Percentiles rank a stretch among this genome's conserved stretches.
Evolutionary conservation across 2,888 invertebrate species (phyloP).

Genomic region (Polydrusus tereticollis): DNA sequence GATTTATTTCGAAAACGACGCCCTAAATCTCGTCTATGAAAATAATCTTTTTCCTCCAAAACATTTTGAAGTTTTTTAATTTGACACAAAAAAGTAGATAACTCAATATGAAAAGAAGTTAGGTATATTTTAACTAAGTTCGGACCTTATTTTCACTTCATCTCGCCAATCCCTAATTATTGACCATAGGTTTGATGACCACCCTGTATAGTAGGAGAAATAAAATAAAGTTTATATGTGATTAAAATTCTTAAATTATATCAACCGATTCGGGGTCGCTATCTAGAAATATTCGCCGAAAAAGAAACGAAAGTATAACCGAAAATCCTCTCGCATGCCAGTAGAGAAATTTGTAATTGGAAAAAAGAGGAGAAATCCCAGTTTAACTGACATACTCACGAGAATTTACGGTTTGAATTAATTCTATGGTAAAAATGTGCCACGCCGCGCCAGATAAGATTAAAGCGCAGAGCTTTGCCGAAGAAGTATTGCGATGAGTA

Average conservation of each 20-base stretch:
- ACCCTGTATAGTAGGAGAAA: background rate
- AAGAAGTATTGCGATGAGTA: constrained; percentile 24
- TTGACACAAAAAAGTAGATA: no score
- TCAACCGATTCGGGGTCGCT: background rate
- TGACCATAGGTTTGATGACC: no score
- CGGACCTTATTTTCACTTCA: no score
- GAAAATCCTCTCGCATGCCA: constrained; percentile 19
- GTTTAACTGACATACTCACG: constrained; percentile 32
- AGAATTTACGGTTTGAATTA: constrained; percentile 31
- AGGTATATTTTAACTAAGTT: no score
- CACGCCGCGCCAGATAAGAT: constrained; percentile 19
- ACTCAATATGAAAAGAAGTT: no score
- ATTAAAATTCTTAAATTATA: constrained; percentile 3
- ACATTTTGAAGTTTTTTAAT: no score
- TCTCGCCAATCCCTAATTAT: no score
- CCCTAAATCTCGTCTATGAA: no score
- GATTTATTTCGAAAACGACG: no score
- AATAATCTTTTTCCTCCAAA: no score
- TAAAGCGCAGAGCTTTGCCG: constrained; percentile 19
- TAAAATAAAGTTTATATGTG: background rate
- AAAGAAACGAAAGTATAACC: constrained; percentile 22
- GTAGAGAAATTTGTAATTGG: constrained; percentile 31
- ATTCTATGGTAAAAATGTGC: constrained; percentile 33
- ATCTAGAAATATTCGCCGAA: constrained; percentile 5
- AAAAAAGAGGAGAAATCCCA: constrained; percentile 22